Evolutionary conservation across 2,113 vertebrate species (phyloP), one percentile per base, ranked within the genome.

Genomic region (Tichodroma muraria): DNA sequence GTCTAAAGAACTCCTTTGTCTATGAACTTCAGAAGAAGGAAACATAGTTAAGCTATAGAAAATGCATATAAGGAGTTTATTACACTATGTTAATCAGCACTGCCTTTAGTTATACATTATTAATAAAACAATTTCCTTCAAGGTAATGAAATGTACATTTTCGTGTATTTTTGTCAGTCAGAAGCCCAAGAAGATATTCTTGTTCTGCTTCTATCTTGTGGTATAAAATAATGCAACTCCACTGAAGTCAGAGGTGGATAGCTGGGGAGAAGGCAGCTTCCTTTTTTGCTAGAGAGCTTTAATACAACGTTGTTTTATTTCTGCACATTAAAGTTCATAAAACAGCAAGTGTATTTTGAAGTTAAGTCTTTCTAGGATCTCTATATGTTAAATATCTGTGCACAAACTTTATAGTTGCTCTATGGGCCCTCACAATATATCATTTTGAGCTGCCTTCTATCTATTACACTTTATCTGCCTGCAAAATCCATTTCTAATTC

Each of bases 401-500:
- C 96, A 89, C 84, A 96, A 94, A 97, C 94, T 97, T 97, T 95
- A 89, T 89, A 93, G 94, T 94, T 60, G 37, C 84, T 97, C 78
- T 88, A 1, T 92, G 93, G 96, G 93, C 69, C 73, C 73, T 94
- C 80, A 84, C 5, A 11, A 97, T 96, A 96, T 72, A 96, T 96
- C 92, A 95, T 95, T 97, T 96, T 96, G 96, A 96, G 85, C 89
- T 97, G 70, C 92, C 80, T 96, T 95, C 95, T 96, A 94, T 96
- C 95, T 97, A 87, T 97, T 97, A 95, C 52, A 21, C 93, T 97
- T 98, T 98, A 97, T 98, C 97, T 97, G 93, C 88, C 94, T 88
- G 83, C 94, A 96, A 97, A 98, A 98, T 98, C 97, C 97, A 96
- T 97, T 98, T 98, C 97, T 97, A 97, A 97, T 98, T 98, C 97